phyloP scores from a whole-genome alignment of 37 sponge, comb jelly and placozoan species.

The Hormiphora californensis region DNA sequence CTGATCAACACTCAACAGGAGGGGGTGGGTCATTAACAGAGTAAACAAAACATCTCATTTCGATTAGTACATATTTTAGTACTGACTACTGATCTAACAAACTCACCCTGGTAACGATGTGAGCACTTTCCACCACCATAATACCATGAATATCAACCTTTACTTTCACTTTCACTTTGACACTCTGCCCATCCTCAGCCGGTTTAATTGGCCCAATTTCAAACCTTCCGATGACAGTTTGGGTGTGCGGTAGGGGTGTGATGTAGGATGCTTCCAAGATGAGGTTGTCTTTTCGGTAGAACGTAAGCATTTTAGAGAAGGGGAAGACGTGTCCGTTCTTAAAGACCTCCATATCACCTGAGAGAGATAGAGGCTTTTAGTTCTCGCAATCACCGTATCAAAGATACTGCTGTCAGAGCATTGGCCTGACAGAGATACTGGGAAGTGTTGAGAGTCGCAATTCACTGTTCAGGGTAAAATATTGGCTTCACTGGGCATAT shows the following conservation, averaged over 20 bases:
- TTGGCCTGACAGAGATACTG: no score
- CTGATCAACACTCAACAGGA: no score
- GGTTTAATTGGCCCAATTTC: slow-evolving; percentile 72
- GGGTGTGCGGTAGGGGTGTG: slow-evolving; percentile 15
- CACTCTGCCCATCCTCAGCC: slow-evolving; percentile 68
- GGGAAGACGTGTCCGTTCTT: slow-evolving; percentile 63
- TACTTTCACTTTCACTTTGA: slow-evolving; percentile 90
- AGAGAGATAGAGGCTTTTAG: not conserved
- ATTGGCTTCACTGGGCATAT: no score
- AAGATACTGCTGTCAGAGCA: no score
- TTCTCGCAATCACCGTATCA: not conserved
- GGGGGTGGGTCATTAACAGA: no score
- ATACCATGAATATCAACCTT: slow-evolving; percentile 83
- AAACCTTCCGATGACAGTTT: slow-evolving; percentile 54
- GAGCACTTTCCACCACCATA: slow-evolving; percentile 67
- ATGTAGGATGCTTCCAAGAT: slow-evolving; percentile 64
- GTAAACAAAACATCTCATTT: not conserved
- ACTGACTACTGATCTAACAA: not conserved
- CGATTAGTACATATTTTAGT: not conserved
- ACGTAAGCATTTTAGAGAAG: slow-evolving; percentile 81
- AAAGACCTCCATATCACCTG: slow-evolving; percentile 82
- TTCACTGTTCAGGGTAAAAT: no score
- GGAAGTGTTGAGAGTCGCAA: no score
- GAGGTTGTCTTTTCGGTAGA: slow-evolving; percentile 76
- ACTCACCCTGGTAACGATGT: slow-evolving; percentile 66